A percentile compares a stretch with the other conserved stretches of the same genome.
These are phyloP conservation scores for Drosophila sechellia DNA, from an alignment of 1,140 invertebrate genomes.

Conservation along the genomic window DNA sequence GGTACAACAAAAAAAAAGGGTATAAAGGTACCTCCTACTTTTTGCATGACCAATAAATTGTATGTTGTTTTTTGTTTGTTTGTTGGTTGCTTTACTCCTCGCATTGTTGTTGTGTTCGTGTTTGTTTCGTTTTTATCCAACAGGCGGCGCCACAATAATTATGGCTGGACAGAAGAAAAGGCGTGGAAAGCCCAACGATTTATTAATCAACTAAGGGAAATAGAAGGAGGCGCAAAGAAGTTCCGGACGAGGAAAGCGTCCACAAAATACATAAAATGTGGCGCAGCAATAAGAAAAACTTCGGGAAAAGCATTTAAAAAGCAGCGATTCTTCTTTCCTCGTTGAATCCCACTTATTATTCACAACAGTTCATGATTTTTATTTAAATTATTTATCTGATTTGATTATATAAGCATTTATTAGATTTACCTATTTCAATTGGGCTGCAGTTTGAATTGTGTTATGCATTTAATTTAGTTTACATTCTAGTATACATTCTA, in stretches of 20 bases:
- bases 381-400: too few species aligned
- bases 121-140: constrained; percentile 36
- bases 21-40: constrained; percentile 22
- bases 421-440: too few species aligned
- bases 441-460: too few species aligned
- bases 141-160: constrained; percentile 66
- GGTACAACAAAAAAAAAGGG: constrained; percentile 31
- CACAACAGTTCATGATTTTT: too few species aligned
- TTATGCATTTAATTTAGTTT: too few species aligned
- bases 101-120: constrained; percentile 4
- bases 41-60: constrained; percentile 54
- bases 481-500: too few species aligned
- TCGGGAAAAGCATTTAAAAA: constrained; percentile 7
- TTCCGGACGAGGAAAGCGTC: constrained; percentile 1
- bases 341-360: too few species aligned
- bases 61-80: constrained; percentile 25
- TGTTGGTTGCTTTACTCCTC: constrained; percentile 4
- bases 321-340: constrained; percentile 19
- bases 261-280: not conserved
- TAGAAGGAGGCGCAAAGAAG: constrained; percentile 11
- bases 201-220: constrained; percentile 61
- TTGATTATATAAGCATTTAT: too few species aligned
- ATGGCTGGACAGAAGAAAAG: constrained; percentile 64
- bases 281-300: constrained; percentile 8
- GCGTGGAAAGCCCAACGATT: constrained; percentile 76